phyloP scores from a whole-genome alignment of 2,797 vertebrate genomes.

The Sebastes ruberrimus region DNA sequence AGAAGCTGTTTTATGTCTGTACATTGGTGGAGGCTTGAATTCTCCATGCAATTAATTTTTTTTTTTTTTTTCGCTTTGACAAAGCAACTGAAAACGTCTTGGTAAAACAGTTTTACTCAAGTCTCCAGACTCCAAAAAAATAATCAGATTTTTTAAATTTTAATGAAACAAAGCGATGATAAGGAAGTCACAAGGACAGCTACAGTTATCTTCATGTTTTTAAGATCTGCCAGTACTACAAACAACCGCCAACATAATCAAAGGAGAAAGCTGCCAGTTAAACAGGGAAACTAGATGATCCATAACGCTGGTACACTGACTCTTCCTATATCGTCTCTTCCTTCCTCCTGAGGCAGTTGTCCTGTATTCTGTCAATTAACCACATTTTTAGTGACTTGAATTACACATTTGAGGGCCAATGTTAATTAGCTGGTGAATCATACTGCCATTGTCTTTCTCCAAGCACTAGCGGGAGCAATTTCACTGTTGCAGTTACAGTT shows the following conservation, averaged over 20 bases:
- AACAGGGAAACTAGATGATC: slow-evolving; percentile 9
- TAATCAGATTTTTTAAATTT: slow-evolving; percentile 16
- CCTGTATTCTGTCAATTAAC: not conserved
- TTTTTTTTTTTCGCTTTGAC: not conserved
- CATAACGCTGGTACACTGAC: not conserved
- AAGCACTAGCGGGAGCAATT: not conserved
- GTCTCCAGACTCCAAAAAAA: not conserved
- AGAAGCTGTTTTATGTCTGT: not conserved
- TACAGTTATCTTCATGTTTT: slow-evolving; percentile 14
- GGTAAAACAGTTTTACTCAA: slow-evolving; percentile 7
- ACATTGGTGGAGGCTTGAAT: not conserved
- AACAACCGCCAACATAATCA: not conserved
- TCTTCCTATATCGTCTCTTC: not conserved
- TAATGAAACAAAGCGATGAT: slow-evolving; percentile 21
- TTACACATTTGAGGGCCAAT: not conserved
- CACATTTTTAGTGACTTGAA: slow-evolving; percentile 6
- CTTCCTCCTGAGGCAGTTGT: not conserved
- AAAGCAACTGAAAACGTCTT: not conserved
- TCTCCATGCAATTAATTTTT: not conserved
- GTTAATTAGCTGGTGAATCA: slow-evolving; percentile 26
- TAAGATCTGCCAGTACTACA: slow-evolving; percentile 6
- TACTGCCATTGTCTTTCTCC: not conserved
- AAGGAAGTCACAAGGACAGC: not conserved
- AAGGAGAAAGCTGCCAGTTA: not conserved
- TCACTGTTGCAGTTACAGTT: slow-evolving; percentile 2